Conservation (phyloP, 1,140 invertebrate species). For the Leptinotarsa undecemlineata region DNA sequence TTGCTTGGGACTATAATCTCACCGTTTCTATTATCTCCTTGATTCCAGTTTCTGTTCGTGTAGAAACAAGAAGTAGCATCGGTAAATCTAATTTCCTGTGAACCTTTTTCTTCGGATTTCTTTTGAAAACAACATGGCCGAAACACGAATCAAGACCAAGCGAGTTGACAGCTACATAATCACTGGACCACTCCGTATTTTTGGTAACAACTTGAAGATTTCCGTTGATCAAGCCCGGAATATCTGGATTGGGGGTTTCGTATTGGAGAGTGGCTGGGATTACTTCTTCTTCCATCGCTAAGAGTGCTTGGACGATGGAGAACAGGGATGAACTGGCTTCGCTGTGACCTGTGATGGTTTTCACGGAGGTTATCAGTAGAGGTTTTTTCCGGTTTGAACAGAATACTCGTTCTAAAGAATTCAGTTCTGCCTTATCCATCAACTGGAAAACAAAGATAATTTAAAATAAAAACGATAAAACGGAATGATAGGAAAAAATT, state of each 20-base stretch:
- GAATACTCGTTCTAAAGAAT: slow-evolving; percentile 62
- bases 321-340: slow-evolving; percentile 68
- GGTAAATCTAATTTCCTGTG: slow-evolving; percentile 59
- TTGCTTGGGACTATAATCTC: slow-evolving; percentile 3
- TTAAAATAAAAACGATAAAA: not conserved
- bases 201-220: slow-evolving; percentile 66
- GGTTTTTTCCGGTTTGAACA: slow-evolving; percentile 59
- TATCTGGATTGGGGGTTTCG: slow-evolving; percentile 67
- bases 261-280: slow-evolving; percentile 79
- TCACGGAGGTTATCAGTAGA: slow-evolving; percentile 75
- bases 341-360: slow-evolving; percentile 78
- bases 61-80: slow-evolving; percentile 64
- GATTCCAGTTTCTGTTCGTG: slow-evolving; percentile 72
- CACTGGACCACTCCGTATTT: slow-evolving; percentile 65
- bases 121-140: slow-evolving; percentile 70
- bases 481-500: too few relatives aligned
- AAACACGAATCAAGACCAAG: slow-evolving; percentile 67
- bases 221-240: slow-evolving; percentile 69
- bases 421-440: slow-evolving; percentile 49
- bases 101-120: slow-evolving; percentile 57
- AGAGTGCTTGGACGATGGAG: slow-evolving; percentile 58
- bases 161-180: slow-evolving; percentile 62
- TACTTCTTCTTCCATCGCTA: slow-evolving; percentile 69
- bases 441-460: slow-evolving; percentile 31
- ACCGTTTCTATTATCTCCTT: slow-evolving; percentile 62